Evolutionary conservation across 2,888 invertebrate genomes (phyloP).

Genomic region (Agapostemon virescens): DNA sequence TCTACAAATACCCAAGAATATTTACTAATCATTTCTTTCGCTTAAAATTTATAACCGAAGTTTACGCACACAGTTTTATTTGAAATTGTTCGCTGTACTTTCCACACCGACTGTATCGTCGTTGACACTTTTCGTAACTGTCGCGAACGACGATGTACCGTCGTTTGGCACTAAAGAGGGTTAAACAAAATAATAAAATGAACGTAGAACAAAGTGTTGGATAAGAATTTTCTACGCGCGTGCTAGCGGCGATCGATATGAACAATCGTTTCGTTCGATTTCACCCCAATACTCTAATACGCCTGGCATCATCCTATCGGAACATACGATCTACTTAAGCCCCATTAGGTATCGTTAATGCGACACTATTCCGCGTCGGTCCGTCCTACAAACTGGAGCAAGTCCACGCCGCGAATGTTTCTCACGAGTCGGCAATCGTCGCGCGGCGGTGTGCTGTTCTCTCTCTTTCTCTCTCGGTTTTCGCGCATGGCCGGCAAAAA

Average conservation of each 20-base stretch:
- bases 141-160: too few species aligned
- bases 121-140: too few species aligned
- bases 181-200: too few species aligned
- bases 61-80: too few species aligned
- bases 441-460: too few species aligned
- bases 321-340: conserved; percentile 29
- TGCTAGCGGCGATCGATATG: neutral
- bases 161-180: too few species aligned
- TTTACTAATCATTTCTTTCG: too few species aligned
- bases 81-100: too few species aligned
- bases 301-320: conserved; percentile 13
- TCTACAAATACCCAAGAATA: too few species aligned
- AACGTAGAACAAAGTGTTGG: neutral
- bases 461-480: conserved; percentile 14
- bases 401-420: neutral
- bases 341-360: conserved; percentile 22
- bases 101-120: too few species aligned
- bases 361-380: neutral
- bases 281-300: neutral
- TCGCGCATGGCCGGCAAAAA: conserved; percentile 32
- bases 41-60: too few species aligned
- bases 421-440: neutral
- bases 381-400: neutral
- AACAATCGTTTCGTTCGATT: conserved; percentile 11
- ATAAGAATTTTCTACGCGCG: neutral